Base-by-base conservation (phyloP, 64 coral and sea anemone genomes). In the Stichodactyla mertensii region DNA sequence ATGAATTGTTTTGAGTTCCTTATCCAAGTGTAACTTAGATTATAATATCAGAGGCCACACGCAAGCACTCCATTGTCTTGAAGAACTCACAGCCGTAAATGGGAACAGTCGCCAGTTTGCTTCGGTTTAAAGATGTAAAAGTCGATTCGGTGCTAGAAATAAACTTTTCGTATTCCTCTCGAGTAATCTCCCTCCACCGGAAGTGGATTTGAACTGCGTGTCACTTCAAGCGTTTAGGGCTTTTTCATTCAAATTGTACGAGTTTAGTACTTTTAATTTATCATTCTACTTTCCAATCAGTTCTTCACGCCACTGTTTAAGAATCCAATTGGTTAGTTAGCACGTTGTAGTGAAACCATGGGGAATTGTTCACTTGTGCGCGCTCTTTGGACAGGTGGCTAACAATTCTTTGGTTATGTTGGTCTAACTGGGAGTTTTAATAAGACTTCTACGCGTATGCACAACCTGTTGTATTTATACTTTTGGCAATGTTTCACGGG, bases 1-100 rank as follows among this genome's bases (percentile, higher is more conserved):
- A 81, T 55, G 53, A 53, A 81, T 81, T 81, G 78, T 81, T 81
- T 53, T 81, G 51, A 53, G 26, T 81, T 81, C 19, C 26, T 81
- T 9, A 53, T 28, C 78, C 51, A 53, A 53, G 53, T 81, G 53
- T 19, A 81, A 81, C 52, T 20, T 81, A 23, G 53, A 53, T 81
- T 12, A 19, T 52, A 81, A 55, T 55, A 19, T 53, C 36, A 14
- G 13, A 23, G 78, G 26, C 78, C 36, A 53, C 78, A 81, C 78
- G 78, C 78, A 81, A 81, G 51, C 53, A 81, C 16, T 53, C 78
- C 10, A 81, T 81, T 81, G 78, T 81, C 53, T 22, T 81, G 6
- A 51, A 18, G 15, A 81, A 53, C 53, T 81, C 16, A 81, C 51
- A 81, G 12, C 13, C 69, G 69, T 81, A 81, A 81, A 81, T 81